Evolutionary conservation across 2,797 vertebrate species (phyloP).

Genomic region (Merluccius polli): DNA sequence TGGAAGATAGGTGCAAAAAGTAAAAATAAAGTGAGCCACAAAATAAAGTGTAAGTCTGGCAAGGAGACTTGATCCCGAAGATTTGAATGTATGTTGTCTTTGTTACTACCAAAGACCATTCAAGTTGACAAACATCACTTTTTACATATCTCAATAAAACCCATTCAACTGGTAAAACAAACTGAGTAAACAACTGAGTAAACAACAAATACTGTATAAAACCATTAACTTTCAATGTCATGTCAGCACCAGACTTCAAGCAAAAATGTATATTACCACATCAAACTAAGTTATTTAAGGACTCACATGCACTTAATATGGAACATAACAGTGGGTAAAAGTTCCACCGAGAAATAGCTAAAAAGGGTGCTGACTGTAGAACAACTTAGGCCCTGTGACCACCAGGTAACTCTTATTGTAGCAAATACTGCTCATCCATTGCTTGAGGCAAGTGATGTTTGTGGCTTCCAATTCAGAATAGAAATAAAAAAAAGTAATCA

Average conservation of each 20-base stretch:
- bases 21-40: conserved; percentile 7
- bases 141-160: conserved; percentile 5
- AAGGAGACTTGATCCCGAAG: neutral
- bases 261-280: conserved; percentile 5
- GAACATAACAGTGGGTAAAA: neutral
- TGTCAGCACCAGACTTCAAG: conserved; percentile 3
- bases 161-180: neutral
- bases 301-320: conserved; percentile 7
- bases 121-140: neutral
- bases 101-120: neutral
- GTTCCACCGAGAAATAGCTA: neutral
- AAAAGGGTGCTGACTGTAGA: neutral
- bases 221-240: conserved; percentile 6
- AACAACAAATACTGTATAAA: conserved; percentile 3
- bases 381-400: neutral
- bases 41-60: neutral
- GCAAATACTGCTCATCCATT: neutral
- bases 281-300: conserved; percentile 10
- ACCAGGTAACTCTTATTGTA: neutral
- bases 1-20: conserved; percentile 5
- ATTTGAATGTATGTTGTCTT: neutral
- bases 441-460: neutral
- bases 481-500: neutral
- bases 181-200: too few species aligned
- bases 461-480: neutral